These are phyloP conservation scores for Lagria hirta DNA, from an alignment of 2,888 invertebrate species.

Conservation along the genomic window DNA sequence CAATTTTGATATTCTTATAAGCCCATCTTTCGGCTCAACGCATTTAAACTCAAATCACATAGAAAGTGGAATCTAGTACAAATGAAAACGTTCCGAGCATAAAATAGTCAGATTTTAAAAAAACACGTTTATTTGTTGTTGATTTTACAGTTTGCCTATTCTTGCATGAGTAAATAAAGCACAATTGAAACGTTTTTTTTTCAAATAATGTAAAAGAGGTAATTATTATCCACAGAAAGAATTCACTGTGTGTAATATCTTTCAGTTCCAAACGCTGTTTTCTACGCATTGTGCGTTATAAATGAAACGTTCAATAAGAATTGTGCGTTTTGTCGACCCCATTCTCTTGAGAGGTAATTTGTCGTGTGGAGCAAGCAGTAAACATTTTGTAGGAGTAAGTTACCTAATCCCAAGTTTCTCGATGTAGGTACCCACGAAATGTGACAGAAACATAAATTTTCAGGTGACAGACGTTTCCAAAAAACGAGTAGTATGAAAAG, in stretches of 20 bases:
- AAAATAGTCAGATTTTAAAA: background rate
- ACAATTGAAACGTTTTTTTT: too few relatives aligned
- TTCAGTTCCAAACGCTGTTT: slow-evolving; percentile 6
- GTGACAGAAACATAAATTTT: slow-evolving; percentile 35
- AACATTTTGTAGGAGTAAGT: slow-evolving; percentile 29
- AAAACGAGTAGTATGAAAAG: slow-evolving; percentile 27
- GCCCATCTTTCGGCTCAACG: slow-evolving; percentile 8
- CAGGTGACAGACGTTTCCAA: slow-evolving; percentile 31
- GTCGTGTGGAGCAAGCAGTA: slow-evolving; percentile 25
- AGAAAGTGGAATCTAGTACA: slow-evolving; percentile 4
- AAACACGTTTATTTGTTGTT: slow-evolving; percentile 2
- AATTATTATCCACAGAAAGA: slow-evolving; percentile 8
- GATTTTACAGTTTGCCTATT: background rate
- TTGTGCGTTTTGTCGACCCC: slow-evolving; percentile 26
- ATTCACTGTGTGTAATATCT: slow-evolving; percentile 4
- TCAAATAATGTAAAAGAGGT: too few relatives aligned
- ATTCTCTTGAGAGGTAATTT: slow-evolving; percentile 28
- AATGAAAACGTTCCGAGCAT: slow-evolving; percentile 4
- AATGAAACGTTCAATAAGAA: slow-evolving; percentile 28
- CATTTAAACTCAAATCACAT: slow-evolving; percentile 10
- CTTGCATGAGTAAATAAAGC: too few relatives aligned
- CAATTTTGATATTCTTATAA: slow-evolving; percentile 17
- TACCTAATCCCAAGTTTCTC: slow-evolving; percentile 31
- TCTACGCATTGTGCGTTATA: slow-evolving; percentile 20
- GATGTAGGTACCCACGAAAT: slow-evolving; percentile 34